Base-by-base conservation (phyloP, 2,797 vertebrate species). In the Acipenser ruthenus region DNA sequence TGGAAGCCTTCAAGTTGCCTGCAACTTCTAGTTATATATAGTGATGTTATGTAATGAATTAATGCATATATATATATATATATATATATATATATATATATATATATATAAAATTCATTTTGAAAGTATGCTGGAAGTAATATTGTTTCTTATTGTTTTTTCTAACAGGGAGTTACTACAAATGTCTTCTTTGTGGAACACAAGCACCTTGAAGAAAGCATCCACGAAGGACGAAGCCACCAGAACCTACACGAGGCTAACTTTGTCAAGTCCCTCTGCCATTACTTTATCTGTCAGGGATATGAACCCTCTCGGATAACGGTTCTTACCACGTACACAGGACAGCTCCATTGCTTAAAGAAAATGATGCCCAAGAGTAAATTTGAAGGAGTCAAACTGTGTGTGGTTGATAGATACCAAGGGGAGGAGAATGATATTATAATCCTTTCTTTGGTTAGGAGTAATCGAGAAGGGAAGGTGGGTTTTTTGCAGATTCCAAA, bases 351-450 rank as follows among this genome's bases (percentile, higher is more conserved):
- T 10, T 70, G 65, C 15, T 68, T 79, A 53, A 68, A 67, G 50
- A 70, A 75, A 12, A 65, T 65, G 2, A 75, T 77, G 72, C 65
- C 67, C 2, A 73, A 62, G 50, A 64, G 50, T 7, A 60, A 12
- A 4, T 74, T 73, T 48, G 2, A 69, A 15, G 70, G 68, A 7
- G 67, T 79, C 6, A 65, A 62, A 8, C 63, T 79, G 2, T 74
- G 70, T 37, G 77, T 75, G 8, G 73, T 79, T n/a, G 77, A 79
- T 61, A 69, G 73, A 15, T 79, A 69, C 63, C 77, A 79, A 65
- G 77, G 77, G 18, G 77, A 79, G 53, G 77, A 79, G 60, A 79
- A 77, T 18, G 73, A 79, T 18, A 77, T 77, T 37, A 68, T 79
- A 10, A 73, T 79, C 12, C 70, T 77, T 7, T 77, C 77, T 4